Conservation (phyloP, 2,888 invertebrate species). For the Endomychus coccineus region DNA sequence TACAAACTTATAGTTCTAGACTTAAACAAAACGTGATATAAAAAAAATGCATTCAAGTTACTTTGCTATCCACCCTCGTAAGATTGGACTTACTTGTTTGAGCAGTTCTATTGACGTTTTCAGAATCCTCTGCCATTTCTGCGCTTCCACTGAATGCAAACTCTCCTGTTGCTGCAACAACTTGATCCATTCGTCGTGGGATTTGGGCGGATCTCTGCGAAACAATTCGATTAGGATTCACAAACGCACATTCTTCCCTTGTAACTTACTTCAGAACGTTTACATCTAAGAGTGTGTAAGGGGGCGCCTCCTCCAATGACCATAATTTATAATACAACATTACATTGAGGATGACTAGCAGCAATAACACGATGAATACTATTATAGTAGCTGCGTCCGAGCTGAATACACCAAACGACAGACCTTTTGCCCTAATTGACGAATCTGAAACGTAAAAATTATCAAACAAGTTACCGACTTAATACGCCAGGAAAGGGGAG, state of each 20-base stretch:
- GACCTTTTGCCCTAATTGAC: constrained; percentile 38
- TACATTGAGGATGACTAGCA: constrained; percentile 64
- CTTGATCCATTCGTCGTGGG: constrained; percentile 75
- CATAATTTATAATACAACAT: constrained; percentile 79
- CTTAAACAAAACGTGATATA: too few species aligned
- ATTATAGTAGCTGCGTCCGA: constrained; percentile 38
- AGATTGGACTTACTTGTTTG: constrained; percentile 55
- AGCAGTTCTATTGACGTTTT: constrained; percentile 64
- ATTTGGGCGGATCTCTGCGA: constrained; percentile 59
- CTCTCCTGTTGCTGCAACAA: constrained; percentile 73
- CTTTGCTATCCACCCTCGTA: too few species aligned
- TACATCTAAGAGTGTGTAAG: constrained; percentile 47
- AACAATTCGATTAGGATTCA: too few species aligned
- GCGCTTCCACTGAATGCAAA: constrained; percentile 72
- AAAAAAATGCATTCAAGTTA: too few species aligned
- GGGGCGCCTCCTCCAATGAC: constrained; percentile 56
- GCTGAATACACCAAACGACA: constrained; percentile 30
- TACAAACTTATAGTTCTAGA: too few species aligned
- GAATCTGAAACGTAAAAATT: constrained; percentile 39
- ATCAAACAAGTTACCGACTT: too few species aligned
- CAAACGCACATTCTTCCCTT: neutral
- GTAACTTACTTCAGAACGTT: constrained; percentile 46
- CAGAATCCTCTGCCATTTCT: constrained; percentile 73
- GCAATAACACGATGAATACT: constrained; percentile 51
- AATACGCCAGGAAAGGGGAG: too few species aligned